A percentile compares a stretch with the other conserved stretches of the same genome.
Conservation (phyloP, 2,888 invertebrate species). For the Eulithis testata region DNA sequence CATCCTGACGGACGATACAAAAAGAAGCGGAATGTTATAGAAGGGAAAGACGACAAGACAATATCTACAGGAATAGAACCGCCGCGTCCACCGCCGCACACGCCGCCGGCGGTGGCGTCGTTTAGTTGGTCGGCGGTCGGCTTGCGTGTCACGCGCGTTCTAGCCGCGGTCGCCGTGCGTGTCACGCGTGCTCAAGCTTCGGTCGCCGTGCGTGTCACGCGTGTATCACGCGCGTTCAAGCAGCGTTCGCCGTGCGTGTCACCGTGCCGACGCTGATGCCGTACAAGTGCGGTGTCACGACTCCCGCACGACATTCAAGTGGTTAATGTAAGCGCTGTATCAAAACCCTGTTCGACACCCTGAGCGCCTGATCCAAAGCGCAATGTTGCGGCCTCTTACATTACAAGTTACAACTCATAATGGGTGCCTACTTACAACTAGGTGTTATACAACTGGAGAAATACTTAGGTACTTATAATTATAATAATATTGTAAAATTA, state of each 20-base stretch:
- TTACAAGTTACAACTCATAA: neutral
- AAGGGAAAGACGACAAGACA: too few species aligned
- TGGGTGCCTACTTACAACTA: slow-evolving; percentile 7
- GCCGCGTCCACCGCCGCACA: too few species aligned
- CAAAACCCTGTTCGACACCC: slow-evolving; percentile 33
- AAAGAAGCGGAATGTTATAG: too few species aligned
- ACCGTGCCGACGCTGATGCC: neutral
- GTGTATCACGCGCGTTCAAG: too few species aligned
- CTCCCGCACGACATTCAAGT: slow-evolving; percentile 7
- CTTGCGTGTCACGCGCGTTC: too few species aligned
- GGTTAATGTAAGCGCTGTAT: slow-evolving; percentile 35
- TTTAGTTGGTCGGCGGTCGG: too few species aligned
- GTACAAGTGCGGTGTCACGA: neutral
- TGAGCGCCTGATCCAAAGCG: neutral
- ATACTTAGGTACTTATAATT: slow-evolving; percentile 1
- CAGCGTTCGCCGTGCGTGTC: neutral
- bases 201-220: too few species aligned
- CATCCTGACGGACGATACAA: too few species aligned
- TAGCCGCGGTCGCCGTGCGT: too few species aligned
- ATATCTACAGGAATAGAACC: too few species aligned
- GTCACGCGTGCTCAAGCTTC: too few species aligned
- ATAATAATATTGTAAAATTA: neutral
- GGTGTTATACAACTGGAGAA: slow-evolving; percentile 4
- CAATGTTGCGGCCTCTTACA: neutral
- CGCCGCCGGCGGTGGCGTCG: too few species aligned